A percentile compares a stretch with the other conserved stretches of the same genome.
These are phyloP conservation scores for Zoanthus sociatus DNA, from an alignment of 92 coral and sea anemone species.

Conservation along the genomic window DNA sequence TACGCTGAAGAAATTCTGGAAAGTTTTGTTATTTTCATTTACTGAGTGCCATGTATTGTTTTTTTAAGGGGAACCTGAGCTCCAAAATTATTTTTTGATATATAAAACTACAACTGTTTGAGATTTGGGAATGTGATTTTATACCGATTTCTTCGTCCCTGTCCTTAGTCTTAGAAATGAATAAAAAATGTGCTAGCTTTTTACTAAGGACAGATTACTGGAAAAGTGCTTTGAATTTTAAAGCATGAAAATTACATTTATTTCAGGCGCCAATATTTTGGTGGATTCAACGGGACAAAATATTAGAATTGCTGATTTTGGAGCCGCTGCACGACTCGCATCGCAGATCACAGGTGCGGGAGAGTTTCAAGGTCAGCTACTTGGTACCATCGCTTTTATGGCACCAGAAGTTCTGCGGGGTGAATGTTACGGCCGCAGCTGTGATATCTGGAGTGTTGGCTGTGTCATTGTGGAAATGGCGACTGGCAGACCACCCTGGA, in stretches of 20 bases:
- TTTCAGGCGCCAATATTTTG: conserved; percentile 88
- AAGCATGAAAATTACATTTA: not conserved
- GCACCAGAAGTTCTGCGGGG: conserved; percentile 99
- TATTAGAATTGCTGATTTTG: conserved; percentile 94
- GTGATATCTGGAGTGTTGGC: conserved; percentile 98
- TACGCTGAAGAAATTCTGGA: no score
- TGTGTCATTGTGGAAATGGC: conserved; percentile 96
- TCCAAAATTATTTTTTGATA: no score
- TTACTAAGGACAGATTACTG: no score
- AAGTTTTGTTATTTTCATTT: no score
- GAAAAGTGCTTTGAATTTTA: not conserved
- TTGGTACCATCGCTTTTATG: conserved; percentile 98
- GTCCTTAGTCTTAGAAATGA: no score
- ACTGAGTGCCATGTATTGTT: no score
- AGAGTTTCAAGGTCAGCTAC: conserved; percentile 95
- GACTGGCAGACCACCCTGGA: conserved; percentile 97
- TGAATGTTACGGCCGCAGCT: conserved; percentile 95
- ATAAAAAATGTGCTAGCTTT: no score
- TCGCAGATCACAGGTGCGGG: conserved; percentile 95
- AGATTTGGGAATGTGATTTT: no score
- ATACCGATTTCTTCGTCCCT: no score
- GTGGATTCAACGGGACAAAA: conserved; percentile 96
- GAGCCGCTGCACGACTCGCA: conserved; percentile 94
- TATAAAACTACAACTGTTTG: no score
- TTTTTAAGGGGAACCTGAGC: no score